Base-by-base conservation (phyloP, 2,888 invertebrate genomes). In the Polylopha cassiicola region DNA sequence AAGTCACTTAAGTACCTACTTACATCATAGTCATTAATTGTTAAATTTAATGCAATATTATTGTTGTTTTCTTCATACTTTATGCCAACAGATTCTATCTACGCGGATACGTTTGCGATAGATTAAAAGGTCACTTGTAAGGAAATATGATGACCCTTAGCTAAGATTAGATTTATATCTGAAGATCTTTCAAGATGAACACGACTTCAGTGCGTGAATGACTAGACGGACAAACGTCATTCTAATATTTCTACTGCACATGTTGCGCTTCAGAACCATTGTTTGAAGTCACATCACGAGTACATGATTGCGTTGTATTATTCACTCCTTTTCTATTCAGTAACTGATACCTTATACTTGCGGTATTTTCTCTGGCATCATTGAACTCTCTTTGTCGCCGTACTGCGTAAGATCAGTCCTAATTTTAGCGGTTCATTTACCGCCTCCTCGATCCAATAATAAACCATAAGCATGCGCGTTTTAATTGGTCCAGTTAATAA, bases 41-140 rank as follows among this genome's bases (percentile, higher is more conserved):
- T n/a, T n/a, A n/a, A n/a, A n/a, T n/a, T n/a, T n/a, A n/a, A n/a
- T n/a, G n/a, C n/a, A n/a, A n/a, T n/a, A 8, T 16, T 13, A 27
- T 9, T 20, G 14, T 13, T 30, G 30, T 30, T 30, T 30, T 10
- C 20, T 20, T 22, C 9, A 15, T 4, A n/a, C 10, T 14, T 31
- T 22, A 11, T 29, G 7, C 14, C 9, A 18, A 17, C 13, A 14
- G 13, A 8, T 3, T 21, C 21, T 32, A 30, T 41, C 24, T 8
- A 14, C 24, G 14, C 39, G 39, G 39, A 39, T 34, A 34, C 15
- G 10, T 4, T 3, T 15, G 10, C 32, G 26, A 26, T 32, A 9
- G 17, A 18, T 20, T 24, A 39, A 53, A 46, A 47, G 58, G 59
- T 63, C 58, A 61, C 39, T 37, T 51, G 48, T 48, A 41, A 50